Evolutionary conservation across 1,140 invertebrate genomes (phyloP).

Genomic region (Apis dorsata): DNA sequence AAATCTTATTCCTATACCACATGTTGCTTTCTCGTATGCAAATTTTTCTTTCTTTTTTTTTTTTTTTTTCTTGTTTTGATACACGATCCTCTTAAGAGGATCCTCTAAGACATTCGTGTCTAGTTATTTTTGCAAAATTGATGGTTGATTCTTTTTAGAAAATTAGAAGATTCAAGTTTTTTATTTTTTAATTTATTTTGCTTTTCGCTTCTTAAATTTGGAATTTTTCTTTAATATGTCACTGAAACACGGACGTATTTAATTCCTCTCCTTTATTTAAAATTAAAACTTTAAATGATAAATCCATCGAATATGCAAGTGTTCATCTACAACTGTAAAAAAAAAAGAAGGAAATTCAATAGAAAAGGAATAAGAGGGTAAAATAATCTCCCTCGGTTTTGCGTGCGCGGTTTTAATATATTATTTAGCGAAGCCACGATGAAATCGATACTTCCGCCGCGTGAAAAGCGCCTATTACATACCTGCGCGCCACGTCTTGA

Average conservation of each 20-base stretch:
- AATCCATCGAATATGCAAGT: background rate
- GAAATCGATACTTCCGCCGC: slow-evolving; percentile 35
- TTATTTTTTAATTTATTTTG: no score
- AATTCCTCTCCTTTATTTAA: background rate
- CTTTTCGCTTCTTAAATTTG: no score
- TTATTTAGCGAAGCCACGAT: slow-evolving; percentile 27
- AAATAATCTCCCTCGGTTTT: background rate
- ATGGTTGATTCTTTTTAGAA: no score
- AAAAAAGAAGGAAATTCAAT: no score
- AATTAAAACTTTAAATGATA: background rate
- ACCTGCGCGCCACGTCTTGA: slow-evolving; percentile 21
- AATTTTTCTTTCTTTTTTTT: background rate
- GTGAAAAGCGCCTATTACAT: slow-evolving; percentile 25
- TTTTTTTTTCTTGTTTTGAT: background rate
- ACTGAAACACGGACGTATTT: no score
- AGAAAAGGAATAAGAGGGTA: no score
- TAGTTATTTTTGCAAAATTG: no score
- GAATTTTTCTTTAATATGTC: no score
- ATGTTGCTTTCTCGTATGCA: slow-evolving; percentile 4
- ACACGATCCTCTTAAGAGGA: no score
- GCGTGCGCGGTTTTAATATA: slow-evolving; percentile 15
- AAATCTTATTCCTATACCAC: slow-evolving; percentile 26
- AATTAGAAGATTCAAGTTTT: no score
- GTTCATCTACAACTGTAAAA: background rate
- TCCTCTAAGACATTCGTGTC: background rate